Percentiles rank a stretch among this genome's conserved stretches.
Conservation (phyloP, 2,113 vertebrate genomes). For the Galbula dea region DNA sequence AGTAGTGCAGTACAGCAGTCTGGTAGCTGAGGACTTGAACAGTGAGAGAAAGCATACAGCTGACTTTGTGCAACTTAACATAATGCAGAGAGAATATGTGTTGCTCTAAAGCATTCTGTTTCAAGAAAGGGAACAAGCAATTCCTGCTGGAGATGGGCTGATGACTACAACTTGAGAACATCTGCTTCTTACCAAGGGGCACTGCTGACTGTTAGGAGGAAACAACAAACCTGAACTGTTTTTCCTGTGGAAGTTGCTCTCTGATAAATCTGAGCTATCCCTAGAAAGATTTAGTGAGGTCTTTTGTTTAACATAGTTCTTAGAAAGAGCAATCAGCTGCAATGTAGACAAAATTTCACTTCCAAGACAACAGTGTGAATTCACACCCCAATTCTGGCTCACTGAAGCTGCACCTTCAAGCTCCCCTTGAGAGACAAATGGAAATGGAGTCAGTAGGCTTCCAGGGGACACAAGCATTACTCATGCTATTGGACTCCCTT, state of each 20-base stretch:
- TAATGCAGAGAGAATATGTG: background rate
- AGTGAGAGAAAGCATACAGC: background rate
- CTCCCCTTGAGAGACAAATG: background rate
- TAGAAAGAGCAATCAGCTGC: background rate
- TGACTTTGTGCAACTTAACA: background rate
- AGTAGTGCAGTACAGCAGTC: conserved; percentile 93
- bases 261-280: background rate
- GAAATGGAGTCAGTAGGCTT: background rate
- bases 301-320: background rate
- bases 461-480: background rate
- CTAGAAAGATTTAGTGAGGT: background rate
- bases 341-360: background rate
- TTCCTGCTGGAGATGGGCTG: background rate
- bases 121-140: background rate
- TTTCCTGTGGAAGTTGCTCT: background rate
- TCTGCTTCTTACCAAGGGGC: background rate
- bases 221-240: background rate
- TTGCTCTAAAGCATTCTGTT: background rate
- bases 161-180: background rate
- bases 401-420: background rate
- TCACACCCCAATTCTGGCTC: background rate
- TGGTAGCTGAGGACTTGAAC: conserved; percentile 85
- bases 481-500: background rate
- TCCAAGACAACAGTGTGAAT: background rate
- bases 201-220: background rate